Evolutionary conservation across 2,113 vertebrate genomes (phyloP).

Genomic region (Lepus americanus): DNA sequence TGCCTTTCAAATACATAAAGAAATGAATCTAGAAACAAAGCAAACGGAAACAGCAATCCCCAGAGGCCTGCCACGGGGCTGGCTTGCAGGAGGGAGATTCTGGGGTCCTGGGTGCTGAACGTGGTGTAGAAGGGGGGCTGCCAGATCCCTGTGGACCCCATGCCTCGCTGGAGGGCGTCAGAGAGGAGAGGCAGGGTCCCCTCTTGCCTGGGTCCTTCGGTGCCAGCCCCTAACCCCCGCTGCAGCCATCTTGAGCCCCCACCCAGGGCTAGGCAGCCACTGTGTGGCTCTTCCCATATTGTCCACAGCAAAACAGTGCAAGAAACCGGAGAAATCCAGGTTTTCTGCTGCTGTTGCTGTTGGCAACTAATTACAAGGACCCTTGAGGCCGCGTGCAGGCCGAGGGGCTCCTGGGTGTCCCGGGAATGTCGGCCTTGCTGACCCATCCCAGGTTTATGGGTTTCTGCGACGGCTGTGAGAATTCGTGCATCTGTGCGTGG

Average conservation of each 20-base stretch:
- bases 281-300: background rate
- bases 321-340: background rate
- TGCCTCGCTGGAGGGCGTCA: background rate
- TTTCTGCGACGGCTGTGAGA: background rate
- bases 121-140: background rate
- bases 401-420: background rate
- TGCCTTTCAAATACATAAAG: too few relatives aligned
- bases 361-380: background rate
- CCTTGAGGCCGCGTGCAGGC: fast-evolving
- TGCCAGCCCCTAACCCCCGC: too few relatives aligned
- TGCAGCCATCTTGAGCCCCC: background rate
- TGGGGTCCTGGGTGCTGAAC: background rate
- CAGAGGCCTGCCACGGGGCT: background rate
- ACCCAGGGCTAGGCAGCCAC: fast-evolving
- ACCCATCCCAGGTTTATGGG: background rate
- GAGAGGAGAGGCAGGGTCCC: background rate
- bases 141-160: fast-evolving
- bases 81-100: background rate
- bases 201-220: background rate
- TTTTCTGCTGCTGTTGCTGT: background rate
- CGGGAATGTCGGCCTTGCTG: fast-evolving
- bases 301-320: too few relatives aligned
- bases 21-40: background rate
- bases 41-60: background rate
- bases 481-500: fast-evolving